Percentiles rank a stretch among this genome's conserved stretches.
Conservation (phyloP, 2,797 vertebrate species). For the Sebastes matsubarae region DNA sequence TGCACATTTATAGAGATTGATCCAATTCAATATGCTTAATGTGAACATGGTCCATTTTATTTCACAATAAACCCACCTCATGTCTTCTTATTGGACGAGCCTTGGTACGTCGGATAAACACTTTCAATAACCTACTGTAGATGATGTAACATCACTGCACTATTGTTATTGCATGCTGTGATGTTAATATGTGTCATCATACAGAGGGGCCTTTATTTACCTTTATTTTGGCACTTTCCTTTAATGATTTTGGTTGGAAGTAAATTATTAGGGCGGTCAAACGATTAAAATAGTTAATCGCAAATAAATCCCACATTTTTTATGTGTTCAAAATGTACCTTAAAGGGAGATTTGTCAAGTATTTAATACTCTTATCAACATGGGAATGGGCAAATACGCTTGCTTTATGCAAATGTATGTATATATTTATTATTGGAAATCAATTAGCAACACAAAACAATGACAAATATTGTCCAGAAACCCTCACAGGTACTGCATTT, state of each 20-base stretch:
- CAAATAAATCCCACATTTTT: no score
- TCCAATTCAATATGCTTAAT: slow-evolving; percentile 16
- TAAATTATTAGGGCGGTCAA: background rate
- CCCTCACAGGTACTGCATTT: no score
- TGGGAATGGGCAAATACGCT: no score
- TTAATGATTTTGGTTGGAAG: background rate
- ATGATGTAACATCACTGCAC: background rate
- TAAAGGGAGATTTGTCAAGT: no score
- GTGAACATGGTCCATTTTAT: background rate
- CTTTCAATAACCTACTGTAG: background rate
- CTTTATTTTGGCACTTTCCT: background rate
- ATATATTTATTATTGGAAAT: no score
- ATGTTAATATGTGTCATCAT: background rate
- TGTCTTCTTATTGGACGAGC: background rate
- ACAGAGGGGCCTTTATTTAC: background rate
- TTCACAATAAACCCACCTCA: background rate
- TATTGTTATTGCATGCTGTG: background rate
- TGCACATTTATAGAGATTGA: slow-evolving; percentile 1
- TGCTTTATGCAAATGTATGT: no score
- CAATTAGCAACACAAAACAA: no score
- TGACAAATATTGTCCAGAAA: no score
- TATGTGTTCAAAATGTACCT: no score
- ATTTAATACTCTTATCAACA: no score
- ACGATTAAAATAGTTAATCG: no score
- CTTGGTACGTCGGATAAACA: background rate